Conservation (phyloP, 2,797 vertebrate species). For the Cyprinodon diabolis region DNA sequence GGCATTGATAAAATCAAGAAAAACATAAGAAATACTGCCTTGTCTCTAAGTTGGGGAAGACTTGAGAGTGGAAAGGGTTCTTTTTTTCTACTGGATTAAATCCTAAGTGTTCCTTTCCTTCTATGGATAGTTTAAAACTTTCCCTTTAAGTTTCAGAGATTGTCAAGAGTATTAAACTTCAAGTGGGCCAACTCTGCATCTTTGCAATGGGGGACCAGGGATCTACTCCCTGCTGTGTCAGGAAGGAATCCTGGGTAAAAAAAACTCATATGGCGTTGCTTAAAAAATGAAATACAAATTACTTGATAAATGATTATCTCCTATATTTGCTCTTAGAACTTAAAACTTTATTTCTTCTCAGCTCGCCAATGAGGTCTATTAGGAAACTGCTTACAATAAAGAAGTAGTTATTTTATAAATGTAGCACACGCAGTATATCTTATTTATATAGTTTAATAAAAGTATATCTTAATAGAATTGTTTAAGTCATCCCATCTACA, state of each 20-base stretch:
- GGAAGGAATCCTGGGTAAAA: too few species aligned
- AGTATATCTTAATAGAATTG: neutral
- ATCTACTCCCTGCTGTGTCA: too few species aligned
- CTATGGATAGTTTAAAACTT: neutral
- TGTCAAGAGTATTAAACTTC: neutral
- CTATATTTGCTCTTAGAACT: neutral
- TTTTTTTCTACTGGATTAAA: neutral
- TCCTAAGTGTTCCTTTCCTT: neutral
- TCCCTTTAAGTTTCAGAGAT: neutral
- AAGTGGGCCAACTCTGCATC: too few species aligned
- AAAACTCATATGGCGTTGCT: neutral
- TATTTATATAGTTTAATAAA: too few species aligned
- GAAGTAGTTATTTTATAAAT: neutral
- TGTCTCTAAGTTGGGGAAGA: neutral
- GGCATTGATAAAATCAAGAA: neutral
- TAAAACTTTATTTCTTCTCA: neutral
- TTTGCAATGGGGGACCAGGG: too few species aligned
- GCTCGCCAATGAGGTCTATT: neutral
- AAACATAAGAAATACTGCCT: neutral
- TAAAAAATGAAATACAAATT: neutral
- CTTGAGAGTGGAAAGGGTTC: neutral
- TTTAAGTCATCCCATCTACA: neutral
- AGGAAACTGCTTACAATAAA: neutral
- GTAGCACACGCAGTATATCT: neutral
- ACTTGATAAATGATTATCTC: neutral